Evolutionary conservation across 2,113 vertebrate species (phyloP), one percentile per base, ranked within the genome.

Genomic region (Pseudorhombus dupliciocellatus): DNA sequence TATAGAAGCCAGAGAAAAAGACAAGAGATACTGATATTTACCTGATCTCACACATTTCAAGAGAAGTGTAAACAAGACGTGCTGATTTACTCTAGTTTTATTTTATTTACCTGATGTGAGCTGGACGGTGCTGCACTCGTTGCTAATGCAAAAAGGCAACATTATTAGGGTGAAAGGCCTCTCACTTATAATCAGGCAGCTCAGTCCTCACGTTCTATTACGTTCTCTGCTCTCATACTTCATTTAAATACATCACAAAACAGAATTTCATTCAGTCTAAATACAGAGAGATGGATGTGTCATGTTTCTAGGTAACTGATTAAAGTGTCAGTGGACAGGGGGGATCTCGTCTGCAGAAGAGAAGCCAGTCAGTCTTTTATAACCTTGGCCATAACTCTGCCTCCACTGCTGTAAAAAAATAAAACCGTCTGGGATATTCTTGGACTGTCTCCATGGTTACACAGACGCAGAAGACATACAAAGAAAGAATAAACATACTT

Each of bases 371-470:
- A 50, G 42, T 50, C 21, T 73, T 84, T 88, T 88, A 83, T 61
- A 62, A 62, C 77, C 78, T 78, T 24, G 0, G 34, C 62, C 66
- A 76, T 88, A 84, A 75, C 71, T 77, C 82, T 67, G 78, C 63
- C 68, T 55, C 60, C 5, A 30, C 58, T n/a, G 81, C 12, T 67
- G 71, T 84, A 84, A 85, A 86, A 70, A 59, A 73, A 79, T 75
- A 79, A 88, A 86, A 82, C 73, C 76, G 81, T 81, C 85, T 61
- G 7, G 73, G 67, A 73, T 78, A 77, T 74, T 81, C 46, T 62
- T 25, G 26, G 61, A 34, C 12, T 3, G n/a, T 80, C 50, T 10
- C 79, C 70, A 78, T 62, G 77, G 88, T 50, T 50, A n/a, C 46
- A 52, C 21, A 52, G 50, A 52, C 50, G n/a, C 50, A 52, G 21